phyloP scores from a whole-genome alignment of 2,888 invertebrate species.

The Drosophila emarginata region DNA sequence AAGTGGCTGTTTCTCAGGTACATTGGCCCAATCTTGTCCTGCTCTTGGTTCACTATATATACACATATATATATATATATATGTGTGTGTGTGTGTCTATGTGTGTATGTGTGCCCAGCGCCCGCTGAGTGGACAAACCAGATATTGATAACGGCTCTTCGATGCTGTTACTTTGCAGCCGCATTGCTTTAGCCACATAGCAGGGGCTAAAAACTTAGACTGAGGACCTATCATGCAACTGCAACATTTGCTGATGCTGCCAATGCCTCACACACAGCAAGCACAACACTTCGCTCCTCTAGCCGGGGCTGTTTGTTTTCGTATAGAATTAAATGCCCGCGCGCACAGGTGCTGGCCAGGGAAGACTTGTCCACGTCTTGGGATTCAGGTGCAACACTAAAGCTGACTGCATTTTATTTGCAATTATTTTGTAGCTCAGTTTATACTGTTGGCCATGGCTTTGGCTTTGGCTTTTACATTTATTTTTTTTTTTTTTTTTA shows the following conservation, averaged over 20 bases:
- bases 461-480: conserved; percentile 36
- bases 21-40: conserved; percentile 79
- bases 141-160: conserved; percentile 82
- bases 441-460: conserved; percentile 58
- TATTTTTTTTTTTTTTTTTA: background rate
- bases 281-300: conserved; percentile 50
- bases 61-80: conserved; percentile 19
- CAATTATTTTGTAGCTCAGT: conserved; percentile 79
- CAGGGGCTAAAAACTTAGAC: conserved; percentile 19
- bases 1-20: conserved; percentile 64
- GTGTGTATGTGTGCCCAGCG: conserved; percentile 46
- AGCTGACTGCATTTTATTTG: conserved; percentile 74
- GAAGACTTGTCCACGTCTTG: conserved; percentile 31
- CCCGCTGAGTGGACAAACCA: conserved; percentile 80
- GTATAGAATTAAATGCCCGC: conserved; percentile 69
- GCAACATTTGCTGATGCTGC: conserved; percentile 66
- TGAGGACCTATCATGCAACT: conserved; percentile 22
- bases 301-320: conserved; percentile 68
- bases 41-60: conserved; percentile 25
- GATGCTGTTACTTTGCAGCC: conserved; percentile 79
- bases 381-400: conserved; percentile 36
- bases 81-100: conserved; percentile 17
- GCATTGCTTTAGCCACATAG: conserved; percentile 61
- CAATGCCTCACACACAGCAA: conserved; percentile 36
- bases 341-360: conserved; percentile 72